Evolutionary conservation across 2,113 vertebrate genomes (phyloP).

Genomic region (Anarhynchus alexandrinus): DNA sequence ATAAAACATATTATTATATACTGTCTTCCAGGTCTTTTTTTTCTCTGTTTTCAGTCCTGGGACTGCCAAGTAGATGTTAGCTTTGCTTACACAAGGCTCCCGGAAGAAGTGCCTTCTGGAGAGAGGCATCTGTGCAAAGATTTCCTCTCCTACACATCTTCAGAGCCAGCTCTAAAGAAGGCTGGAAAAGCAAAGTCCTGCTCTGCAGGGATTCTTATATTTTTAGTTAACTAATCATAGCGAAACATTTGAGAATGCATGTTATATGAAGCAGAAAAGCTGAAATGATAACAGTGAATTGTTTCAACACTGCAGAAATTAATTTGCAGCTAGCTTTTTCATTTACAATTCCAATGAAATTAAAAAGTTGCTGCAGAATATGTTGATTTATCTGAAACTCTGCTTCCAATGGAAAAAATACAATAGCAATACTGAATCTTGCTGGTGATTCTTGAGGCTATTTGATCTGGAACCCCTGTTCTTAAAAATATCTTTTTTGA

Average conservation of each 20-base stretch:
- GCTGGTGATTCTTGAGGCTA: neutral
- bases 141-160: neutral
- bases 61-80: neutral
- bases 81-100: neutral
- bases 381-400: neutral
- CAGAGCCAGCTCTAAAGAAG: neutral
- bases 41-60: neutral
- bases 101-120: neutral
- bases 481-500: neutral
- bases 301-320: constrained; percentile 3
- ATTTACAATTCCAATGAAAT: constrained; percentile 13
- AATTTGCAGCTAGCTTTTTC: constrained; percentile 9
- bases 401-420: neutral
- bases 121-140: neutral
- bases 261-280: constrained; percentile 1
- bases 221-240: neutral
- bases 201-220: neutral
- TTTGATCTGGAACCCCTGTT: neutral
- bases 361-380: neutral
- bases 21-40: neutral
- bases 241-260: neutral
- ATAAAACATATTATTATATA: neutral
- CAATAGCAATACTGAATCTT: neutral
- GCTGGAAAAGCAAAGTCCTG: neutral
- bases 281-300: constrained; percentile 9